Percentiles rank a stretch among this genome's conserved stretches.
Conservation (phyloP, 2,113 vertebrate genomes). For the Oceanodroma tethys region DNA sequence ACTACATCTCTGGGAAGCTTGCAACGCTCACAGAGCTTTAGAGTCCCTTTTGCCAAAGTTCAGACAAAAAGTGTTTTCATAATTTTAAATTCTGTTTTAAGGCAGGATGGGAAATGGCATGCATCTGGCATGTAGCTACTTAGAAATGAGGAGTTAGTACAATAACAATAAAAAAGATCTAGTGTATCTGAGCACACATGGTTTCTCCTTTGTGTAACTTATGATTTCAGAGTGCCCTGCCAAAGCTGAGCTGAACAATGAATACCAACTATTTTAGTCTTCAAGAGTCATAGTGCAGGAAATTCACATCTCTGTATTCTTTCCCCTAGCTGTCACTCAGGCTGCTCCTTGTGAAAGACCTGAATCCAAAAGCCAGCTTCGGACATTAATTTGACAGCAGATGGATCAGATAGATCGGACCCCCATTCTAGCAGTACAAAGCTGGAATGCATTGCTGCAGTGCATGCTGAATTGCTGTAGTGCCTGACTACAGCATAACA, state of each 20-base stretch:
- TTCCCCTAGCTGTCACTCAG: slow-evolving; percentile 32
- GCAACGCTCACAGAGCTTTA: background rate
- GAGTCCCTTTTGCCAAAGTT: background rate
- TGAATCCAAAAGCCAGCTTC: slow-evolving; percentile 51
- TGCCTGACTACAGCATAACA: background rate
- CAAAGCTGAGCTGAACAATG: slow-evolving; percentile 49
- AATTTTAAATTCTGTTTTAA: slow-evolving; percentile 14
- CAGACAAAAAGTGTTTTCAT: background rate
- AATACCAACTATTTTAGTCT: slow-evolving; percentile 50
- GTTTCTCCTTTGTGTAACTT: slow-evolving; percentile 34
- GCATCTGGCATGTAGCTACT: slow-evolving; percentile 16
- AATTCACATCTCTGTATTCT: slow-evolving; percentile 35
- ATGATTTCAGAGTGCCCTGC: slow-evolving; percentile 28
- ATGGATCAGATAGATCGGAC: slow-evolving; percentile 16
- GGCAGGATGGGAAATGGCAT: background rate
- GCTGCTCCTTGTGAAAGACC: slow-evolving; percentile 27
- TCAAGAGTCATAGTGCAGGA: slow-evolving; percentile 36
- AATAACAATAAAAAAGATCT: slow-evolving; percentile 39
- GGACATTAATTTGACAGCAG: slow-evolving; percentile 56
- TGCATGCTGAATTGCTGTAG: background rate
- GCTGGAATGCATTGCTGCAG: background rate
- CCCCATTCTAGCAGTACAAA: background rate
- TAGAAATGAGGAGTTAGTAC: slow-evolving; percentile 43
- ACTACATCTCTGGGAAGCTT: background rate
- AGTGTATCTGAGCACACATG: slow-evolving; percentile 6